A percentile compares a stretch with the other conserved stretches of the same genome.
These are phyloP conservation scores for Drosophila hawaiiensis DNA, from an alignment of 2,888 invertebrate genomes.

Conservation along the genomic window DNA sequence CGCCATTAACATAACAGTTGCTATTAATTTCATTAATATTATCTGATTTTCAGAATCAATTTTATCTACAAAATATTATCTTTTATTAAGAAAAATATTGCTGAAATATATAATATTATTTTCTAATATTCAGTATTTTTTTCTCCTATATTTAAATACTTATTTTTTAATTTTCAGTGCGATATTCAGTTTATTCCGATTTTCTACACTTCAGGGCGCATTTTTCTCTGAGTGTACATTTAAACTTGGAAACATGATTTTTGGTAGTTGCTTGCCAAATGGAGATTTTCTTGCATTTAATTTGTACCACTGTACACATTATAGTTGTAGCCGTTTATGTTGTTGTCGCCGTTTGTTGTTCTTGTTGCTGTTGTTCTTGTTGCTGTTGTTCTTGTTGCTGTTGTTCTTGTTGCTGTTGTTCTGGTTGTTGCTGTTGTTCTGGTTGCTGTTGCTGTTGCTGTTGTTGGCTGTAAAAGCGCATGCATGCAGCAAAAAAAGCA, in stretches of 20 bases:
- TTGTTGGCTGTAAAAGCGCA: slow-evolving; percentile 38
- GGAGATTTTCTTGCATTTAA: background rate
- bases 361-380: slow-evolving; percentile 30
- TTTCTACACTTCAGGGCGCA: background rate
- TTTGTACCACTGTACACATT: slow-evolving; percentile 45
- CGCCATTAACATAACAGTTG: no score
- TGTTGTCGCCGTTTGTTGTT: slow-evolving; percentile 32
- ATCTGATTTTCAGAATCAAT: background rate
- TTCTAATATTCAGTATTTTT: background rate
- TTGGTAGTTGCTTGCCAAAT: background rate
- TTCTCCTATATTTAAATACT: background rate
- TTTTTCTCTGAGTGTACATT: background rate
- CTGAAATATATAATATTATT: background rate
- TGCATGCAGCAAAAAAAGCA: slow-evolving; percentile 24
- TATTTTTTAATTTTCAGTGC: background rate
- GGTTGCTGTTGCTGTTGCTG: slow-evolving; percentile 21
- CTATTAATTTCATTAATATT: background rate
- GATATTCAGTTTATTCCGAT: no score
- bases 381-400: slow-evolving; percentile 11
- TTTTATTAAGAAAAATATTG: background rate
- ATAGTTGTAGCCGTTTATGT: slow-evolving; percentile 34
- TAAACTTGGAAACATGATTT: no score
- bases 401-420: slow-evolving; percentile 24
- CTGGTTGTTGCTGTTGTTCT: background rate
- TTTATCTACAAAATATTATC: background rate